phyloP scores from a whole-genome alignment of 2,113 vertebrate species.

The Oreocharis arfaki region DNA sequence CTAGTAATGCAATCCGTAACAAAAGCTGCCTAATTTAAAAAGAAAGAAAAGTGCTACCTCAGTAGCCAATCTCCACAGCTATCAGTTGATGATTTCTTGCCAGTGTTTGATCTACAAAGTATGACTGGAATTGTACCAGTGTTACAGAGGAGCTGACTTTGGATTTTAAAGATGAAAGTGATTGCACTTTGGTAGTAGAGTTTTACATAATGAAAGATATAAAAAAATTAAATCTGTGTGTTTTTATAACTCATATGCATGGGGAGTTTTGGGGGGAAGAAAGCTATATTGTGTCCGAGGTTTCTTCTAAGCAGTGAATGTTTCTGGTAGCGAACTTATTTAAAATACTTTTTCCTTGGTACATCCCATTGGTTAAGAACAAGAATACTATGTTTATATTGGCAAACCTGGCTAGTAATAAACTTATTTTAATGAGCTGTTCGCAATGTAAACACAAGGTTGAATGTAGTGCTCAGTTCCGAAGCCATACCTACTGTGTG shows the following conservation, averaged over 20 bases:
- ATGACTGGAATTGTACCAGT: neutral
- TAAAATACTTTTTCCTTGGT: neutral
- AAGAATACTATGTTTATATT: constrained; percentile 45
- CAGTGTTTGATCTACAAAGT: neutral
- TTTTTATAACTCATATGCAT: neutral
- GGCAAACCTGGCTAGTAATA: constrained; percentile 20
- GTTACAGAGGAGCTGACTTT: neutral
- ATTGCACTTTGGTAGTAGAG: neutral
- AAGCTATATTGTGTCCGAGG: neutral
- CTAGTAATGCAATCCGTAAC: neutral
- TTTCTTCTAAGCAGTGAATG: neutral
- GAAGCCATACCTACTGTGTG: neutral
- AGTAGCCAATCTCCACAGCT: neutral
- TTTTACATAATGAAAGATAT: neutral
- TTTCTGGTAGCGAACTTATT: neutral
- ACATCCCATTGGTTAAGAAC: neutral
- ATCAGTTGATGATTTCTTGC: neutral
- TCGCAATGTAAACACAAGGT: neutral
- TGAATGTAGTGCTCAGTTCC: neutral
- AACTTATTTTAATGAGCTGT: constrained; percentile 20
- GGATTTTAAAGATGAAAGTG: neutral
- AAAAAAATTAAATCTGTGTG: neutral
- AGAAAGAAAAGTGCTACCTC: neutral
- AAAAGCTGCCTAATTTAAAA: constrained; percentile 11
- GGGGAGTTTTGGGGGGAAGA: fast-evolving